Percentiles rank a stretch among this genome's conserved stretches.
These are phyloP conservation scores for Drosophila athabasca DNA, from an alignment of 1,140 invertebrate species.

Conservation along the genomic window DNA sequence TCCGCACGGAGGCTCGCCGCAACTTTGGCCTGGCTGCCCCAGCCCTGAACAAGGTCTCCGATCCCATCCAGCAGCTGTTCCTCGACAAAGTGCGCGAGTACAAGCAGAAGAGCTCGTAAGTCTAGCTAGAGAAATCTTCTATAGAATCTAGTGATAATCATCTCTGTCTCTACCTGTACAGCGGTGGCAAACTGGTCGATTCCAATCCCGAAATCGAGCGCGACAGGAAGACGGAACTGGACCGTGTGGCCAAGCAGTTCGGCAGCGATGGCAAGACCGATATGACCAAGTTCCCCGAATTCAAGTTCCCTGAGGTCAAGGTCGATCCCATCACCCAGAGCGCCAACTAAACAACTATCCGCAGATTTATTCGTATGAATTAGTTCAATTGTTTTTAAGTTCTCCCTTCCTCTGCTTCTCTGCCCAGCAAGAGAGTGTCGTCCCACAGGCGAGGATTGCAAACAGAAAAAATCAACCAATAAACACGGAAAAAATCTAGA, in stretches of 20 bases:
- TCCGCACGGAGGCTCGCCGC: constrained; percentile 83
- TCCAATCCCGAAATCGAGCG: constrained; percentile 90
- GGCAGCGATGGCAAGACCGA: constrained; percentile 90
- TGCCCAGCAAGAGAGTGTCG: neutral
- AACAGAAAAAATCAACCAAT: constrained; percentile 27
- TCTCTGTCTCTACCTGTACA: constrained; percentile 61
- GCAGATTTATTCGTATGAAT: constrained; percentile 20
- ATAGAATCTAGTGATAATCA: neutral
- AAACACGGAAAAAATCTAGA: constrained; percentile 29
- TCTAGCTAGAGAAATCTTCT: neutral
- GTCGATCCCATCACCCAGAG: constrained; percentile 85
- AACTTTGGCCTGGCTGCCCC: constrained; percentile 89
- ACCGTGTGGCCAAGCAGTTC: constrained; percentile 91
- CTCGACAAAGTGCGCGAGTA: constrained; percentile 96
- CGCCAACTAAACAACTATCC: constrained; percentile 25
- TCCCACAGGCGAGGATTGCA: constrained; percentile 5
- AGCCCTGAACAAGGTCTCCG: constrained; percentile 89
- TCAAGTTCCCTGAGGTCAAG: constrained; percentile 90
- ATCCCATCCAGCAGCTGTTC: constrained; percentile 97
- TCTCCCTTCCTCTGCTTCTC: constrained; percentile 23
- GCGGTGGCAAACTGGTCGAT: constrained; percentile 93
- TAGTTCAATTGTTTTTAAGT: constrained; percentile 70
- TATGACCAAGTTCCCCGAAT: constrained; percentile 94
- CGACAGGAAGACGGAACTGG: constrained; percentile 90
- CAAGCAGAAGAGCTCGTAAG: constrained; percentile 84